phyloP scores from a whole-genome alignment of 2,797 vertebrate genomes.

The Macropus fuliginosus region DNA sequence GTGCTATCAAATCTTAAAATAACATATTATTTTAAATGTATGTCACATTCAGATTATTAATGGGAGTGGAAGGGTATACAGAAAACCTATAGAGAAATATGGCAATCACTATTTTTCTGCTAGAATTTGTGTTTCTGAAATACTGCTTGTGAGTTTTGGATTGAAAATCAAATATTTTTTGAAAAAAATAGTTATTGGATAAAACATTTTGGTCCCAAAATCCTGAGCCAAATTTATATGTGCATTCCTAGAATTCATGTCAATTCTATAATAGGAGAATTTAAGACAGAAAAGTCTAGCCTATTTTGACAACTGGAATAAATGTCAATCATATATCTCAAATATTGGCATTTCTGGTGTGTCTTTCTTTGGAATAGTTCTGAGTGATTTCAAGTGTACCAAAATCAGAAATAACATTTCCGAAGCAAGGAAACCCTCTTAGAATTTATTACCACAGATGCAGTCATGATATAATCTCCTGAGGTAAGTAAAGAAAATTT shows the following conservation, averaged over 20 bases:
- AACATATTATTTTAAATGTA: conserved; percentile 40
- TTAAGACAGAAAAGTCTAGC: conserved; percentile 57
- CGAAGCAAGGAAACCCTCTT: conserved; percentile 54
- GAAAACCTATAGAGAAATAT: not conserved
- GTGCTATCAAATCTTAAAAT: conserved; percentile 66
- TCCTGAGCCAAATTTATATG: conserved; percentile 50
- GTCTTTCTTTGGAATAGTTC: conserved; percentile 66
- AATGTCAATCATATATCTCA: conserved; percentile 74
- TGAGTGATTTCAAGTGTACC: conserved; percentile 71
- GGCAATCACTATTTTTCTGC: conserved; percentile 52
- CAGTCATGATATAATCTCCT: not conserved
- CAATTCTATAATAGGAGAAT: conserved; percentile 31
- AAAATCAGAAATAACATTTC: conserved; percentile 70
- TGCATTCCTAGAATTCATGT: conserved; percentile 27
- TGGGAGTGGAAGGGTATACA: no score
- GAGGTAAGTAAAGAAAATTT: not conserved
- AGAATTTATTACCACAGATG: conserved; percentile 40
- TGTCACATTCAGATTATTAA: not conserved
- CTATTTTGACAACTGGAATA: conserved; percentile 52
- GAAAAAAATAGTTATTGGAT: conserved; percentile 55
- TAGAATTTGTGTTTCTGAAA: conserved; percentile 62
- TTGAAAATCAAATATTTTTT: conserved; percentile 61
- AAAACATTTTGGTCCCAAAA: conserved; percentile 31
- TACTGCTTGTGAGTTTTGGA: conserved; percentile 48
- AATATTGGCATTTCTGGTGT: conserved; percentile 67